phyloP scores from a whole-genome alignment of 2,113 vertebrate genomes.

The Galbula dea region DNA sequence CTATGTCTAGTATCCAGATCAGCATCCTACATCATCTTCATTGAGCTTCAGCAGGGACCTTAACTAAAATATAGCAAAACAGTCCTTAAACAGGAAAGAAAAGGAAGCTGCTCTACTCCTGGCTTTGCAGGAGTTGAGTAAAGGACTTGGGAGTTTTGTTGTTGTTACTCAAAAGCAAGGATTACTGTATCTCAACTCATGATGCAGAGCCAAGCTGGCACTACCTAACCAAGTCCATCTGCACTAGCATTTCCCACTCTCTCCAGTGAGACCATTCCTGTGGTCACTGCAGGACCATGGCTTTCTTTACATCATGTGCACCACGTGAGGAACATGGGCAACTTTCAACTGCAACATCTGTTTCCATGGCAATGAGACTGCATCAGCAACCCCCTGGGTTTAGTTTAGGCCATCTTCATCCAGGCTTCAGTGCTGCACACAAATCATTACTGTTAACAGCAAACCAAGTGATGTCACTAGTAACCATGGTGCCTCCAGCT shows the following conservation, averaged over 20 bases:
- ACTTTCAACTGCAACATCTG: constrained; percentile 30
- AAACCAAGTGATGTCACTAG: constrained; percentile 74
- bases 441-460: constrained; percentile 66
- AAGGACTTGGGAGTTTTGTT: neutral
- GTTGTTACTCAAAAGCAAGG: neutral
- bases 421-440: constrained; percentile 59
- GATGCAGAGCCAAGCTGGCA: no score
- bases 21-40: neutral
- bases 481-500: constrained; percentile 73
- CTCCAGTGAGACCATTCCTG: neutral
- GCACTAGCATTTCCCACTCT: neutral
- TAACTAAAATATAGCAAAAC: neutral
- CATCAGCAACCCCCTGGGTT: constrained; percentile 24
- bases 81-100: neutral
- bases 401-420: constrained; percentile 61
- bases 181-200: fast-evolving
- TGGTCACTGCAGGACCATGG: neutral
- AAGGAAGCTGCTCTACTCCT: neutral
- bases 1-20: neutral
- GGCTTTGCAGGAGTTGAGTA: neutral
- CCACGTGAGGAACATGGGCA: neutral
- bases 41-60: neutral
- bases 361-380: constrained; percentile 62
- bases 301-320: neutral
- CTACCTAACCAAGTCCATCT: neutral